Evolutionary conservation across 2,797 vertebrate species (phyloP).

Genomic region (Acanthopagrus latus): DNA sequence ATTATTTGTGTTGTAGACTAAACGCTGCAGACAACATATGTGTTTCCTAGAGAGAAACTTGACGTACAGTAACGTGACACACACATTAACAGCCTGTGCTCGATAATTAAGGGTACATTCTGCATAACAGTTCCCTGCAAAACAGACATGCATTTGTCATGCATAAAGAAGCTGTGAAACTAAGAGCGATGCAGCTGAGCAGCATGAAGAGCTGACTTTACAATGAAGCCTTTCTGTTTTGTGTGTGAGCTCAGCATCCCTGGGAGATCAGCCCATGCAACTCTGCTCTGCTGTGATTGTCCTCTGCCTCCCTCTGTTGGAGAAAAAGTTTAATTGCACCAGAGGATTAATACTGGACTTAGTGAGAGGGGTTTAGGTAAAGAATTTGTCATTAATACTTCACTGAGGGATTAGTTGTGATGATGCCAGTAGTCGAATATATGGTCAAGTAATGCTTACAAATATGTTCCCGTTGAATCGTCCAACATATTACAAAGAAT

Average conservation of each 20-base stretch:
- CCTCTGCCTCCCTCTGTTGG: conserved; percentile 69
- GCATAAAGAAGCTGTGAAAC: conserved; percentile 35
- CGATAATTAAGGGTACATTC: conserved; percentile 7
- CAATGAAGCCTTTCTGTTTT: conserved; percentile 74
- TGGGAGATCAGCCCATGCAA: conserved; percentile 11
- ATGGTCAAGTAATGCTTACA: neutral
- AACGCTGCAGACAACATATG: neutral
- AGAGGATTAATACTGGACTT: conserved; percentile 9
- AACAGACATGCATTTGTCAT: conserved; percentile 65
- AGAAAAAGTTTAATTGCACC: conserved; percentile 29
- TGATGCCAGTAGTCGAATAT: conserved; percentile 11
- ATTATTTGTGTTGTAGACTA: neutral
- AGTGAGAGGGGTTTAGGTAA: conserved; percentile 28
- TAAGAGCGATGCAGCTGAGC: conserved; percentile 62
- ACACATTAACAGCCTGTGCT: conserved; percentile 9
- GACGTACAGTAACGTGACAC: neutral
- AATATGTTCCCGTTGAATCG: conserved; percentile 5
- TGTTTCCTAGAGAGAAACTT: conserved; percentile 2
- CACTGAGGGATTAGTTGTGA: conserved; percentile 18
- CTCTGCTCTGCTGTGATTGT: conserved; percentile 20
- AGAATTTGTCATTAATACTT: conserved; percentile 30
- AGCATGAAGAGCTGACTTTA: conserved; percentile 56
- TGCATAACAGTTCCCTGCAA: conserved; percentile 43
- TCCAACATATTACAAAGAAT: neutral
- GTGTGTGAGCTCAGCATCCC: conserved; percentile 68